A percentile compares a stretch with the other conserved stretches of the same genome.
phyloP scores from a whole-genome alignment of 2,888 invertebrate genomes.

The Tenthredo notha region DNA sequence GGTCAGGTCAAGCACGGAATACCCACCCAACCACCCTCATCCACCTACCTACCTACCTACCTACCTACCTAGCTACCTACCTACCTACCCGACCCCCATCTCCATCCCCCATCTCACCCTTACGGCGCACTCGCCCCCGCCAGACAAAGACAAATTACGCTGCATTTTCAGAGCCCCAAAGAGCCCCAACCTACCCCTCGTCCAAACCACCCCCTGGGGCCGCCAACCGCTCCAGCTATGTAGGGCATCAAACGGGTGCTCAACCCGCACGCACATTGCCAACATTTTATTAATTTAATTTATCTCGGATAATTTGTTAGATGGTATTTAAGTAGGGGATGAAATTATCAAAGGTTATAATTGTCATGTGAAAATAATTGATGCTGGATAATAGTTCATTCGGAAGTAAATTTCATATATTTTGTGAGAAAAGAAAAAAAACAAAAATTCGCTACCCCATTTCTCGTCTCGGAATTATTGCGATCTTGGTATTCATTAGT shows the following conservation, averaged over 20 bases:
- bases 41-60: slow-evolving; percentile 53
- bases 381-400: too few species aligned
- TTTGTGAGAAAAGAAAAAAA: neutral
- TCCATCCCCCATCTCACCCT: slow-evolving; percentile 64
- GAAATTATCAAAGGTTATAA: neutral
- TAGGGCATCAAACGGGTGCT: slow-evolving; percentile 74
- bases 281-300: neutral
- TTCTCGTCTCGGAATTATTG: neutral
- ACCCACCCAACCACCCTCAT: slow-evolving; percentile 65
- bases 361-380: too few species aligned
- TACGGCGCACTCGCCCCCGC: slow-evolving; percentile 73
- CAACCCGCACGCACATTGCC: slow-evolving; percentile 70
- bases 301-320: neutral
- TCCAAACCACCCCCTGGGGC: slow-evolving; percentile 57
- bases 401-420: neutral
- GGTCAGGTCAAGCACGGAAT: slow-evolving; percentile 78
- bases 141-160: slow-evolving; percentile 79
- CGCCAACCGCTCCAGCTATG: slow-evolving; percentile 63
- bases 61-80: slow-evolving; percentile 53
- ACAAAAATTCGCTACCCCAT: neutral
- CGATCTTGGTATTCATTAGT: neutral
- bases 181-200: slow-evolving; percentile 61
- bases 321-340: neutral
- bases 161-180: slow-evolving; percentile 78
- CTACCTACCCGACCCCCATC: slow-evolving; percentile 55